Evolutionary conservation across 23 tunicate genomes (phyloP), one percentile per base, ranked within the genome.

Genomic region (Botrylloides violaceus): DNA sequence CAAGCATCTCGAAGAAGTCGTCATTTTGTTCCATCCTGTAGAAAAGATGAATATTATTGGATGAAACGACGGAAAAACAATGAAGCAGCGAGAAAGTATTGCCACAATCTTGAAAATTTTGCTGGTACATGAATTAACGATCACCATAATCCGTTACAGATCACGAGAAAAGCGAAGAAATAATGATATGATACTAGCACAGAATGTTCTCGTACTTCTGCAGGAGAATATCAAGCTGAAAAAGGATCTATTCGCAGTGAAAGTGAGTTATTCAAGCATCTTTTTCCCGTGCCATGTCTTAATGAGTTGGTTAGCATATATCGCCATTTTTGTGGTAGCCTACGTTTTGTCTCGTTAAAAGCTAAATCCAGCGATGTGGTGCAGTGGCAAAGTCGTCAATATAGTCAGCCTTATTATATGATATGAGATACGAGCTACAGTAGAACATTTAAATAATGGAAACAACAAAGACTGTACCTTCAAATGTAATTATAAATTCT

Each of bases 31-130:
- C 94, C 92, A 21, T 76, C 92, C 37, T 77, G 81, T 24, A 25
- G 83, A 48, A 92, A 92, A 72, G 98, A 92, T 66, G 94, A 92
- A 47, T 84, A 76, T 72, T 87, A 87, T 49, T 87, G 95, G 95
- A 80, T 82, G 71, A 87, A 87, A 70, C 37, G 95, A 58, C 55
- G 65, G 31, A 87, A 87, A 64, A 87, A 87, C 29, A 87, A 87
- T 53, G 95, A 81, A 76, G 95, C 95, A 7, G 95, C 95, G 4
- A 56, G 95, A 43, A 87, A 76, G 95, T 87, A 80, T 15, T 12
- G 26, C 19, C 64, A 6, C 18, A 59, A 59, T 26, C 23, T 59
- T 26, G 19, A 9, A 12, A 15, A 59, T 20, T 7, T 59, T 59
- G 19, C 18, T 59, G 23, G 29, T 9, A 6, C 23, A 7, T 7